Conservation (phyloP, 2,888 invertebrate species). For the Oxycera nigricornis region DNA sequence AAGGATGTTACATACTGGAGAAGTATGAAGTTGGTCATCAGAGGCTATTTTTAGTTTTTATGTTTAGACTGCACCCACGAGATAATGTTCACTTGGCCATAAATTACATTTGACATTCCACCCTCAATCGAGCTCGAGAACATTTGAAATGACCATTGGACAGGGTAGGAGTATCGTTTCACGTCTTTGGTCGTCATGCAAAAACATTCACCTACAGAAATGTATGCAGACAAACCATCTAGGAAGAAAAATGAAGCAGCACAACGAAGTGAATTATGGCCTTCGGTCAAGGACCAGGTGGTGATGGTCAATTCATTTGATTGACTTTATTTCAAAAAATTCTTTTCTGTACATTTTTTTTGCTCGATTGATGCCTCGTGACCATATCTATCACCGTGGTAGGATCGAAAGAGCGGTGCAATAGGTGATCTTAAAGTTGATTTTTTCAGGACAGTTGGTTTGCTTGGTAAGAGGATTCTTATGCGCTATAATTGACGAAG, state of each 20-base stretch:
- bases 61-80: slow-evolving; percentile 48
- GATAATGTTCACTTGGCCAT: slow-evolving; percentile 44
- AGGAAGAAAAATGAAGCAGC: background rate
- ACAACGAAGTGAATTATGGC: slow-evolving; percentile 26
- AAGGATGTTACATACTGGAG: background rate
- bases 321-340: slow-evolving; percentile 15
- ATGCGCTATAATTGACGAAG: background rate
- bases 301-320: slow-evolving; percentile 39
- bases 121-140: slow-evolving; percentile 28
- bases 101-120: slow-evolving; percentile 45
- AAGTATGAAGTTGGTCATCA: slow-evolving; percentile 10
- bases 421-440: too few relatives aligned
- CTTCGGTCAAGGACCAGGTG: slow-evolving; percentile 37
- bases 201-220: background rate
- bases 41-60: slow-evolving; percentile 43
- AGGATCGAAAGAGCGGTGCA: too few relatives aligned
- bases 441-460: slow-evolving; percentile 34
- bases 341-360: slow-evolving; percentile 13
- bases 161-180: background rate
- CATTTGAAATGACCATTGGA: slow-evolving; percentile 7
- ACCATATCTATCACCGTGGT: background rate
- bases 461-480: background rate
- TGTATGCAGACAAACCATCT: background rate
- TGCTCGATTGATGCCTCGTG: slow-evolving; percentile 8
- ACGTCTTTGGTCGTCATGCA: background rate